Conservation (phyloP, 1,140 invertebrate species). For the Drosophila rhopaloa region DNA sequence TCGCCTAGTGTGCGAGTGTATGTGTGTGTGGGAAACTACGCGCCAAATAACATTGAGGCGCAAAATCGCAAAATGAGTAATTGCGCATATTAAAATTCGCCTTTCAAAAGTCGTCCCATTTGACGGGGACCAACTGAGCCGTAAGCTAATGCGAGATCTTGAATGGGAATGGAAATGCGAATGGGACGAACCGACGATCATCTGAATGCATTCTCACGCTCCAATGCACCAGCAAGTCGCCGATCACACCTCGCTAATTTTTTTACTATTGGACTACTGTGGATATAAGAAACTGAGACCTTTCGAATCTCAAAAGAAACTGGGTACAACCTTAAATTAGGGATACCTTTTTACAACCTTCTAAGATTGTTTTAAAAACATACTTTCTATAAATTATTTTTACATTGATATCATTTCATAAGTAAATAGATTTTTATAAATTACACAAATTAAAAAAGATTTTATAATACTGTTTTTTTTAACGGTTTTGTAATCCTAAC, state of each 20-base stretch:
- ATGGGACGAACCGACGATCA: background rate
- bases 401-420: too few species aligned
- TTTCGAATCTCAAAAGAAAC: too few species aligned
- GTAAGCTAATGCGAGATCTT: slow-evolving; percentile 50
- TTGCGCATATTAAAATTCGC: slow-evolving; percentile 71
- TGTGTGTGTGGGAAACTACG: slow-evolving; percentile 66
- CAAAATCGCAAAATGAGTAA: slow-evolving; percentile 71
- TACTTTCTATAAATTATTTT: too few species aligned
- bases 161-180: slow-evolving; percentile 14
- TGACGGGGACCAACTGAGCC: slow-evolving; percentile 33
- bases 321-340: too few species aligned
- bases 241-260: slow-evolving; percentile 38
- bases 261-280: background rate
- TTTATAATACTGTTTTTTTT: too few species aligned
- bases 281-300: background rate
- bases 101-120: slow-evolving; percentile 34
- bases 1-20: slow-evolving; percentile 29
- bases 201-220: slow-evolving; percentile 34
- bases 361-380: too few species aligned
- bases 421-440: too few species aligned
- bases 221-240: slow-evolving; percentile 21
- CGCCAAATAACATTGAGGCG: slow-evolving; percentile 68
- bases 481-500: too few species aligned
- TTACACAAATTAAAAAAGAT: too few species aligned
- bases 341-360: too few species aligned